phyloP scores from a whole-genome alignment of 2,113 vertebrate genomes.

The Meleagris gallopavo region DNA sequence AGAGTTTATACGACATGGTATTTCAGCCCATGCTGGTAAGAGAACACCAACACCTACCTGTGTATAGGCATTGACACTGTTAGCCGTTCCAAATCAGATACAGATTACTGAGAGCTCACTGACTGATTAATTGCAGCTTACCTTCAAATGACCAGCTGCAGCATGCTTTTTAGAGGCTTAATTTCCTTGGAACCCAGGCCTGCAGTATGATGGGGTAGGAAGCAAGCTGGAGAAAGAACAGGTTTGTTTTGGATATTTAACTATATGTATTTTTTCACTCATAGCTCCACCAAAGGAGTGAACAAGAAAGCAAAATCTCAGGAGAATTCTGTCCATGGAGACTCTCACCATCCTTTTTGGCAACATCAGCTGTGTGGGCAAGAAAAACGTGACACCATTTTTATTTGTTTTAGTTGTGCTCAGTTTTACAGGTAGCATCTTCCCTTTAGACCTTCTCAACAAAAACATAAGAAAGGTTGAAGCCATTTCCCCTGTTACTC shows the following conservation, averaged over 20 bases:
- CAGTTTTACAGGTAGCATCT: conserved; percentile 64
- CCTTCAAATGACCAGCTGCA: neutral
- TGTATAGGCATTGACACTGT: neutral
- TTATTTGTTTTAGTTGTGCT: conserved; percentile 68
- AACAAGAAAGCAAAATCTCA: neutral
- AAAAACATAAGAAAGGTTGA: conserved; percentile 57
- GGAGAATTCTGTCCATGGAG: neutral
- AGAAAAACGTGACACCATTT: conserved; percentile 11
- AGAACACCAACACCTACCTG: neutral
- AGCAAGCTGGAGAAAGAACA: neutral
- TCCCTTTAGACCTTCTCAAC: conserved; percentile 70
- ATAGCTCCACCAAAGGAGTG: neutral
- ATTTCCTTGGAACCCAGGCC: neutral
- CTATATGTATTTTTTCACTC: neutral
- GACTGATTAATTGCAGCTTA: neutral
- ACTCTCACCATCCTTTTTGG: neutral
- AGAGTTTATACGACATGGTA: neutral
- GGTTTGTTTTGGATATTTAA: neutral
- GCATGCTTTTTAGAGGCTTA: fast-evolving
- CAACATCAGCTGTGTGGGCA: neutral
- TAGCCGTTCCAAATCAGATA: neutral
- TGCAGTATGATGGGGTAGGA: neutral
- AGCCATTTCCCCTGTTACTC: conserved; percentile 25
- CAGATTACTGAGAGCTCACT: neutral
- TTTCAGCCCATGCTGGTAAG: neutral